phyloP scores from a whole-genome alignment of 2,888 invertebrate genomes.

The Pollenia griseotomentosa region DNA sequence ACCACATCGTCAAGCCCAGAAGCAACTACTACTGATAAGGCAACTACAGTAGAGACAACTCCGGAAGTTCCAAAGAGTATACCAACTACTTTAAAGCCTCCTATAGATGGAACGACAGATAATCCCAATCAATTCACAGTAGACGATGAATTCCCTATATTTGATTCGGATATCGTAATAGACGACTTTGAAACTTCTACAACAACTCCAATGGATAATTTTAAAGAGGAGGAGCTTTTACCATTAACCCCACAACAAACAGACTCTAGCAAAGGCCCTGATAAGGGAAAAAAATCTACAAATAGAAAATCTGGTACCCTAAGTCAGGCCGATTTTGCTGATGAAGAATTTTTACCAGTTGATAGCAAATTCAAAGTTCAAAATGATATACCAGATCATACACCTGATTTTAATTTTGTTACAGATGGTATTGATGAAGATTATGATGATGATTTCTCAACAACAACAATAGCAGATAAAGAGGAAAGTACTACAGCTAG shows the following conservation, averaged over 20 bases:
- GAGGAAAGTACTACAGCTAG: not conserved
- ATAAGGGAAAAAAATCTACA: not conserved
- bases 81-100: not conserved
- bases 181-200: not conserved
- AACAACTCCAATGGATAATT: not conserved
- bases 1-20: not conserved
- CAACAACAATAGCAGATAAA: not conserved
- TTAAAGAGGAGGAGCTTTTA: not conserved
- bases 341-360: slow-evolving; percentile 53
- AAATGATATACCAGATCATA: not conserved
- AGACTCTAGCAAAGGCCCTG: not conserved
- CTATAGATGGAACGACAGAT: not conserved
- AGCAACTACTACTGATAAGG: not conserved
- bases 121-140: not conserved
- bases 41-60: not conserved
- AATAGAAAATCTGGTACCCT: not conserved
- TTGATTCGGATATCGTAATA: not conserved
- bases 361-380: not conserved
- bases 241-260: not conserved
- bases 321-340: slow-evolving; percentile 17
- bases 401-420: slow-evolving; percentile 1
- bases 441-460: slow-evolving; percentile 20
- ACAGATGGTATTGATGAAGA: not conserved
- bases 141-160: not conserved
- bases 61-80: not conserved